Base-by-base conservation (phyloP, 1,140 invertebrate species). In the Harpegnathos saltator region DNA sequence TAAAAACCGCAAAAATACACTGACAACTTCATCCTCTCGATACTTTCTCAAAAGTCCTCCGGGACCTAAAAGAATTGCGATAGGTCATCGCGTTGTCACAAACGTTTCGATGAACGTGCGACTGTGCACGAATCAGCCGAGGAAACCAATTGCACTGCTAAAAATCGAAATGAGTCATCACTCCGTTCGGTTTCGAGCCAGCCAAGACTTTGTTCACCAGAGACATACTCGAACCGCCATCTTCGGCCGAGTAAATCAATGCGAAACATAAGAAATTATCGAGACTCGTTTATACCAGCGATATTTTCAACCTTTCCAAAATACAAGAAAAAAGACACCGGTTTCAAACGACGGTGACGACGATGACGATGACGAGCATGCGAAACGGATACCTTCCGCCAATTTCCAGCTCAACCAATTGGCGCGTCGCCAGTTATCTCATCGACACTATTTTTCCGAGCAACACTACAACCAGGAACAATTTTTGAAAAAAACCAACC, bases 121-220 rank as follows among this genome's bases (percentile, higher is more conserved):
- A 54, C 62, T 50, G 66, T 63, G 61, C 73, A 26, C 89, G 87
- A 89, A 84, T 89, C 88, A 88, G 38, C 58, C 69, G 65, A 58
- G 84, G 75, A 88, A 88, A 66, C 86, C 75, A 63, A 89, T 84
- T 84, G 54, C 33, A 71, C 24, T 44, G 33, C 78, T 63, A 85
- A 56, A 87, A 77, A 87, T 19, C 68, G 17, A 59, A 56, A 65
- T 89, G 88, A 89, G 69, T 88, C 87, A 89, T 84, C 84, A 75
- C 59, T 58, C 17, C 52, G 56, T 66, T 85, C 75, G 86, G 84
- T 86, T 89, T 89, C 84, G 61, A 78, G 74, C 71, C 71, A 86
- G 3, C 38, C 38, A 9, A 9, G 63, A 58, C 75, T 80, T 80
- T 69, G 38, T n/a, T 69, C 56, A 78, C 71, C 77, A 58, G 62